Evolutionary conservation across 2,888 invertebrate species (phyloP).

Genomic region (Volucella zonaria): DNA sequence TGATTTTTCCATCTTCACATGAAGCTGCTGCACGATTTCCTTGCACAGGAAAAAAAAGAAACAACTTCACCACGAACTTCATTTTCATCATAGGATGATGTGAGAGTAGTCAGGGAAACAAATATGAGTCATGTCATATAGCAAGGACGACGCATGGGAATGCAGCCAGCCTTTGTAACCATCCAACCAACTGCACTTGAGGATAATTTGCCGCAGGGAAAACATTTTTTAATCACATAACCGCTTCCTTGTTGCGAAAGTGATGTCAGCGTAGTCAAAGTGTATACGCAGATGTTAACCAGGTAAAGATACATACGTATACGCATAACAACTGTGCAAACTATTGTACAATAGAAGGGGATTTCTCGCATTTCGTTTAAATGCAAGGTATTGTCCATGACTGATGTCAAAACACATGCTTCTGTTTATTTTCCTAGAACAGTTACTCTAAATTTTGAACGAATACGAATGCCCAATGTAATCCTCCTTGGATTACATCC

Average conservation of each 20-base stretch:
- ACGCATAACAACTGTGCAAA: no score
- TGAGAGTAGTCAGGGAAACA: slow-evolving; percentile 24
- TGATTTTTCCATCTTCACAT: neutral
- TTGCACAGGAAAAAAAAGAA: neutral
- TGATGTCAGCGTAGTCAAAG: slow-evolving; percentile 10
- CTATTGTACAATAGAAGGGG: no score
- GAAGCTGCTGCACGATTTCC: slow-evolving; percentile 5
- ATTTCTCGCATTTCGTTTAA: no score
- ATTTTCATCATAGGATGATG: slow-evolving; percentile 47
- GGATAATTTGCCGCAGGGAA: slow-evolving; percentile 52
- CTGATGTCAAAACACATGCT: no score
- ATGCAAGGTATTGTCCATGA: no score
- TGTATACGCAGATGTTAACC: no score
- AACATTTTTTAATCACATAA: slow-evolving; percentile 59
- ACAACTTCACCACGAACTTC: slow-evolving; percentile 38
- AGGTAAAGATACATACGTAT: no score
- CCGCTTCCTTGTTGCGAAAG: slow-evolving; percentile 4
- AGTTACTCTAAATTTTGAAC: no score
- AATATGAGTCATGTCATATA: slow-evolving; percentile 43
- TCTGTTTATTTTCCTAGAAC: no score
- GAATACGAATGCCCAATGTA: no score
- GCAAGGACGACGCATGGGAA: slow-evolving; percentile 3
- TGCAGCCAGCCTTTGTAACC: neutral
- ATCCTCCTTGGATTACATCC: no score
- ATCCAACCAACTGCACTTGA: slow-evolving; percentile 5